Conservation (phyloP, 2,797 vertebrate genomes). For the Sebastes dallii region DNA sequence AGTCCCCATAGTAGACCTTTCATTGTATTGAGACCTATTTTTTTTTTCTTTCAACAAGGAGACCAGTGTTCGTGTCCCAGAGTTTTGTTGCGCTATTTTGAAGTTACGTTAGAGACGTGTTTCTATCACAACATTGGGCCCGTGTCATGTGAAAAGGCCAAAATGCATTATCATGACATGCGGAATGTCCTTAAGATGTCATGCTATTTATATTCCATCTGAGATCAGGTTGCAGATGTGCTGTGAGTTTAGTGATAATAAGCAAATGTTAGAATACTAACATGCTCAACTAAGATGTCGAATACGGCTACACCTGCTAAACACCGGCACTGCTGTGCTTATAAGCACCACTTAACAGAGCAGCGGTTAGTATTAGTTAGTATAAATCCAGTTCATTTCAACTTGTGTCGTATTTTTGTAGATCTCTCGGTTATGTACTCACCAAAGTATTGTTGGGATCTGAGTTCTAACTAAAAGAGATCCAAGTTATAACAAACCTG, state of each 20-base stretch:
- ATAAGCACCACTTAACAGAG: neutral
- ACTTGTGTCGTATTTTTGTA: neutral
- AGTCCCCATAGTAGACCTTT: too few relatives aligned
- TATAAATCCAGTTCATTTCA: neutral
- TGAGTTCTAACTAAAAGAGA: neutral
- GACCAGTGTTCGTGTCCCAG: too few relatives aligned
- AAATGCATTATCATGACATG: too few relatives aligned
- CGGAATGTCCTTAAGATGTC: too few relatives aligned
- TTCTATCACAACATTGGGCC: rapidly evolving
- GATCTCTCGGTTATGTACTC: neutral
- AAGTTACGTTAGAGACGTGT: too few relatives aligned
- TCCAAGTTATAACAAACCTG: neutral
- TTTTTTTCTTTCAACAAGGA: too few relatives aligned
- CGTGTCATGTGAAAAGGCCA: too few relatives aligned
- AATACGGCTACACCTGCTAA: too few relatives aligned
- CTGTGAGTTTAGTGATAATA: neutral
- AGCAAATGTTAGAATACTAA: neutral
- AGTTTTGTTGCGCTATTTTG: too few relatives aligned
- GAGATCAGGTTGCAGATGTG: neutral
- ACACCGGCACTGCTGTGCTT: neutral
- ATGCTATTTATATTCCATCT: too few relatives aligned
- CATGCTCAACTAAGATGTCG: neutral
- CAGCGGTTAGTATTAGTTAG: neutral
- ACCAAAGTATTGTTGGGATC: neutral
- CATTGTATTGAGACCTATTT: too few relatives aligned